Base-by-base conservation (phyloP, 92 coral and sea anemone genomes). In the Umimayanthus kanabou region DNA sequence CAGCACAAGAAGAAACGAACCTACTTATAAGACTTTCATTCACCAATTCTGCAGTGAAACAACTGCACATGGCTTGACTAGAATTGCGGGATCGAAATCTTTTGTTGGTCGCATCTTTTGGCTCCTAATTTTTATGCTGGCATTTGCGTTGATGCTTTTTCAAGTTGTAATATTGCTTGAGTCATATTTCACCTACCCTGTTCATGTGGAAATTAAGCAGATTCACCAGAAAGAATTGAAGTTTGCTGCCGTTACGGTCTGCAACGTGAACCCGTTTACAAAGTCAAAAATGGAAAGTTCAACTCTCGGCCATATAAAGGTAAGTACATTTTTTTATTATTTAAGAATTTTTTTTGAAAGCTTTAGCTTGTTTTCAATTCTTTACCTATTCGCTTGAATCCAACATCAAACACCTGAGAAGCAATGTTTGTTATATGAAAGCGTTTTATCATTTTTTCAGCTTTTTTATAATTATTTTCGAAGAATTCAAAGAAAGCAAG, bases 261-360 rank as follows among this genome's bases (percentile, higher is more conserved):
- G 85, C 71, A 80, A 80, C 20, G 26, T 64, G 28, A 80, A 80
- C 28, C 73, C 85, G 10, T 58, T 80, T 61, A 61, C 73, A 61
- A 33, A 39, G 39, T 58, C 71, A 42, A 80, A 80, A 20, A 9
- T 61, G 43, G 10, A 30, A 58, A 80, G 5, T 39, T 80, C 72
- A 61, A 57, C 73, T 61, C 49, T 80, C 5, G 13, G 43, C 49
- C 13, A 10, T 6, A 23, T 80, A 10, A 14, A 55, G 25, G 85
- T 80, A 61, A 80, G 85, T 80, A 80, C 29, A 49, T 25, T n/a
- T 15, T 43, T 9, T 7, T 33, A 18, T 14, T 33, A 37, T 23
- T 6, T 53, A 1, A 9, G 20, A 2, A 50, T 10, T 11, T 53
- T 4, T 53, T 18, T 4, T 53, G 11, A 15, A 53, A 53, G 18